Evolutionary conservation across 2,797 vertebrate genomes (phyloP).

Genomic region (Protonibea diacanthus): DNA sequence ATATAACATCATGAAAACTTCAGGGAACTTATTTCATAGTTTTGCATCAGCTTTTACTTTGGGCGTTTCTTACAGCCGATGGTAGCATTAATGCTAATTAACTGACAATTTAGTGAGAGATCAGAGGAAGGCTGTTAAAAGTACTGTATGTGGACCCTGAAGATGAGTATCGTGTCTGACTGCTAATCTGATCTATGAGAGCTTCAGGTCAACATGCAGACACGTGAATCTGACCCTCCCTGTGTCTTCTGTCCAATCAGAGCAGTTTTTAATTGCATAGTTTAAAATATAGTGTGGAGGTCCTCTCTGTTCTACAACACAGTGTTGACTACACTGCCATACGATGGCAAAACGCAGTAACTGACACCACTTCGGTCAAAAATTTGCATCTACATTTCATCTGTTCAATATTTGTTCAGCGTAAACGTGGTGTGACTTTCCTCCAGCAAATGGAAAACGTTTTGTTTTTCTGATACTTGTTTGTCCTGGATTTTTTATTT

Average conservation of each 20-base stretch:
- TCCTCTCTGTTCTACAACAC: background rate
- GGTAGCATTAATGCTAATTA: conserved; percentile 6
- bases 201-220: background rate
- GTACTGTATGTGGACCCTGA: background rate
- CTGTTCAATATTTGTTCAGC: background rate
- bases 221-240: background rate
- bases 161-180: background rate
- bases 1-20: conserved; percentile 1
- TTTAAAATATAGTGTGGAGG: background rate
- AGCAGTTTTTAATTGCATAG: background rate
- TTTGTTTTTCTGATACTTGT: background rate
- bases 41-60: conserved; percentile 43
- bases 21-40: conserved; percentile 16
- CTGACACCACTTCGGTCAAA: background rate
- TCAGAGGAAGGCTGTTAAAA: conserved; percentile 1
- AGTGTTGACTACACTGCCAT: conserved; percentile 35
- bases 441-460: background rate
- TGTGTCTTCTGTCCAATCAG: background rate
- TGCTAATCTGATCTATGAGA: background rate
- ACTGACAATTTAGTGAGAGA: conserved; percentile 17
- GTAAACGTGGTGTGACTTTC: background rate
- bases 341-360: conserved; percentile 19
- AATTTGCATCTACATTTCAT: background rate
- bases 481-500: no score
- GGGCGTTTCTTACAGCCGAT: background rate